Evolutionary conservation across 2,888 invertebrate species (phyloP), one percentile per base, ranked within the genome.

Genomic region (Ennomos fuscantarius): DNA sequence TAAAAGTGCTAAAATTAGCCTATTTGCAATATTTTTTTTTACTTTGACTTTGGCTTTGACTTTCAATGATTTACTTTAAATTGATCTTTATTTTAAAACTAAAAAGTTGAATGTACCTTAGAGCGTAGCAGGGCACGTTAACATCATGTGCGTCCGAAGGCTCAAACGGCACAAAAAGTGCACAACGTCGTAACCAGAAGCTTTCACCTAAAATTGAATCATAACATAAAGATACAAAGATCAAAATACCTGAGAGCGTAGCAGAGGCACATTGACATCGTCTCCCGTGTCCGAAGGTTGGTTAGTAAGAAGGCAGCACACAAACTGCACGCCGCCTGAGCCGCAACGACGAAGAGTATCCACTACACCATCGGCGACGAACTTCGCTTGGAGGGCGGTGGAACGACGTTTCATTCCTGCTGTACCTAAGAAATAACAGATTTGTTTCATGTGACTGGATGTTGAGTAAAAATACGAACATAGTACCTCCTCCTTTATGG

Each of bases 261-360:
- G 87, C 57, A 98, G 93, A 53, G 98, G 98, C 66, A 98, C 95
- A 83, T 98, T 98, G 65, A 98, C 94, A 74, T 81, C 92, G 75
- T 78, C 93, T 58, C 55, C 81, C 58, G 69, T 66, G 70, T 75
- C 93, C 68, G 76, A 78, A 63, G 72, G 92, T 77, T 76, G 97
- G 95, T 62, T 96, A 94, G 89, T 95, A 93, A 87, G 96, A 94
- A 90, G 95, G 94, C 72, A 99, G 95, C 86, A 98, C 24, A 99
- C 95, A 85, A 99, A 99, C 82, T 97, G 96, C 46, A 97, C 82
- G 9, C 91, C 91, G 89, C 80, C 96, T 0, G 87, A 70, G 52
- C 91, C 95, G 34, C 98, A 97, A 60, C 98, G 94, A 6, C 98
- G 93, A 57, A 99, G 79, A 1, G 97, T 97, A 82, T 99, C 99